Evolutionary conservation across 2,113 vertebrate genomes (phyloP), one percentile per base, ranked within the genome.

Genomic region (Synchiropus splendidus): DNA sequence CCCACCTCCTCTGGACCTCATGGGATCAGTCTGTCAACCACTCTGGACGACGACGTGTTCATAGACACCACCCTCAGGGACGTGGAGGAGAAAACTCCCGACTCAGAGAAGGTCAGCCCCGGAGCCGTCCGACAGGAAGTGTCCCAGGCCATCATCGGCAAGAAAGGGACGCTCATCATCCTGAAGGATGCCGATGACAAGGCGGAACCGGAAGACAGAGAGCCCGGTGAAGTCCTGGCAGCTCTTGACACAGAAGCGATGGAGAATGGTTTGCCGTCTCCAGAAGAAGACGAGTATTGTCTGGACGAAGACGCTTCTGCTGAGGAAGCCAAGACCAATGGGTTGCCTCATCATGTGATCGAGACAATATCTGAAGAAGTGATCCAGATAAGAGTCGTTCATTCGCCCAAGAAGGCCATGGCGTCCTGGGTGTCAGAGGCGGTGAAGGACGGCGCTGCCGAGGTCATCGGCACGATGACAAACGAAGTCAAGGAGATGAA

Each of bases 11-110:
- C 87, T 5, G 85, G 86, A 51, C 46, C 85, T 16, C 78, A 87
- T 49, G 84, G 81, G 48, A 44, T 86, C 54, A 0, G 80, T 34
- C 79, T 85, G 56, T 84, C 75, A 48, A 85, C 83, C 52, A 86
- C 82, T 46, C 86, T 89, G 68, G 84, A 90, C 40, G 75, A 82
- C 12, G 88, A 90, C 54, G 77, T 91, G 82, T 84, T 86, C 76
- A 57, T 52, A 61, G 88, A 90, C 48, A 70, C 82, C 35, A 86
- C 80, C 16, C 49, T 77, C 31, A 80, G 68, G 72, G 87, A 89
- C 64, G 87, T 61, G 16, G 70, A 86, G 17, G 72, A 71, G 78
- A 92, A 90, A 75, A 79, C 79, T 12, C 84, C 87, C 17, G 86
- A 87, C 59, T 89, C 89, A 45, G 91, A 91, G 9, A 89, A 88